phyloP scores from a whole-genome alignment of 1,140 invertebrate species.

The Bombus soroeensis region DNA sequence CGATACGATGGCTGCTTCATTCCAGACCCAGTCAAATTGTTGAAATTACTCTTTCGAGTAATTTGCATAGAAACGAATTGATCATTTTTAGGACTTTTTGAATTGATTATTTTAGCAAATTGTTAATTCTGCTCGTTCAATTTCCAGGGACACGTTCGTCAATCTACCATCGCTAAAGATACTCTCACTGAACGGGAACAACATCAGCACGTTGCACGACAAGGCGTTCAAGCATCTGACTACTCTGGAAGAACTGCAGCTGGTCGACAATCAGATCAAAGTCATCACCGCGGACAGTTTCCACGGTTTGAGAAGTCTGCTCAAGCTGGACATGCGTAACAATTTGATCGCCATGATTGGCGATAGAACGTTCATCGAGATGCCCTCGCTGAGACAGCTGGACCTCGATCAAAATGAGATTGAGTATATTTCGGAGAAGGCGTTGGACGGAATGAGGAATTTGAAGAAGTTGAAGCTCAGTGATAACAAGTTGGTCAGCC shows the following conservation, averaged over 20 bases:
- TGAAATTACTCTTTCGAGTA: too few species aligned
- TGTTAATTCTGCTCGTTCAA: neutral
- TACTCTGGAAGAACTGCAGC: constrained; percentile 86
- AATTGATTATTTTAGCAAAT: too few species aligned
- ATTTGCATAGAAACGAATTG: too few species aligned
- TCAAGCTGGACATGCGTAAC: constrained; percentile 86
- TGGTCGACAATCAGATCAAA: constrained; percentile 88
- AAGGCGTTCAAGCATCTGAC: constrained; percentile 87
- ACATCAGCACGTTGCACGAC: constrained; percentile 88
- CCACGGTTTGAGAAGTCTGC: constrained; percentile 86
- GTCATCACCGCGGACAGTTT: constrained; percentile 88
- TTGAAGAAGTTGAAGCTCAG: constrained; percentile 87
- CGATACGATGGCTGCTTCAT: too few species aligned
- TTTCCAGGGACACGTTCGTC: constrained; percentile 85
- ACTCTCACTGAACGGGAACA: constrained; percentile 88
- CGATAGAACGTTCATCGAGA: constrained; percentile 89
- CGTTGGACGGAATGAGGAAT: constrained; percentile 87
- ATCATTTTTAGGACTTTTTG: too few species aligned
- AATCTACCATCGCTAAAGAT: constrained; percentile 87
- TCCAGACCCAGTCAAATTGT: too few species aligned
- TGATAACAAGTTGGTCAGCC: constrained; percentile 87
- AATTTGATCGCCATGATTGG: constrained; percentile 89
- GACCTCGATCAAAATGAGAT: constrained; percentile 89
- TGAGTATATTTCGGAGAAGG: constrained; percentile 86
- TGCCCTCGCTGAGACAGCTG: constrained; percentile 88